Evolutionary conservation across 2,888 invertebrate genomes (phyloP).

Genomic region (Euzophera pinguis): DNA sequence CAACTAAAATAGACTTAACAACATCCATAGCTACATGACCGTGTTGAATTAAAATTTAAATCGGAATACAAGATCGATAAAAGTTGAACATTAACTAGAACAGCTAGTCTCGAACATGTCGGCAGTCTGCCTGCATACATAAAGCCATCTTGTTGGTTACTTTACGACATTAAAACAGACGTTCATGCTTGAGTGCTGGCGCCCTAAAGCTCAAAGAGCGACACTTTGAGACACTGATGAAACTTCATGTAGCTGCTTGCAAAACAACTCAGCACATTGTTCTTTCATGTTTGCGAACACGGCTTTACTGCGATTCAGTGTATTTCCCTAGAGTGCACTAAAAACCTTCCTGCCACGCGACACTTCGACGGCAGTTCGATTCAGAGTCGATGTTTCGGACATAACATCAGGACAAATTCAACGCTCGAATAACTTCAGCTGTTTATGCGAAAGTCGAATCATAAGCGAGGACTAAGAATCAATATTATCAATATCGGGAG

Average conservation of each 20-base stretch:
- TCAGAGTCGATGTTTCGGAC: constrained; percentile 50
- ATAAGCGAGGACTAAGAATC: constrained; percentile 30
- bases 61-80: constrained; percentile 50
- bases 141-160: constrained; percentile 53
- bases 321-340: constrained; percentile 73
- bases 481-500: constrained; percentile 47
- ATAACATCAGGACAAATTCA: constrained; percentile 41
- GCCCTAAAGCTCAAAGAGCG: constrained; percentile 27
- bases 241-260: constrained; percentile 35
- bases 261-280: constrained; percentile 46
- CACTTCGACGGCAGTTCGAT: constrained; percentile 53
- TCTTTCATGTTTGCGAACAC: constrained; percentile 50
- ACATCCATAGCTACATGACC: constrained; percentile 36
- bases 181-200: constrained; percentile 25
- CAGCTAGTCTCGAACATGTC: constrained; percentile 41
- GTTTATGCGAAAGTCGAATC: constrained; percentile 41
- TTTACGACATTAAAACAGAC: constrained; percentile 53
- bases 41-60: constrained; percentile 60
- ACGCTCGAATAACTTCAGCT: constrained; percentile 48
- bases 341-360: constrained; percentile 56
- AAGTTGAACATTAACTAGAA: constrained; percentile 52
- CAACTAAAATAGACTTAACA: constrained; percentile 33
- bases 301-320: constrained; percentile 58
- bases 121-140: constrained; percentile 39
- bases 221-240: constrained; percentile 23